Evolutionary conservation across 2,113 vertebrate genomes (phyloP), one percentile per base, ranked within the genome.

Genomic region (Trogon surrucura): DNA sequence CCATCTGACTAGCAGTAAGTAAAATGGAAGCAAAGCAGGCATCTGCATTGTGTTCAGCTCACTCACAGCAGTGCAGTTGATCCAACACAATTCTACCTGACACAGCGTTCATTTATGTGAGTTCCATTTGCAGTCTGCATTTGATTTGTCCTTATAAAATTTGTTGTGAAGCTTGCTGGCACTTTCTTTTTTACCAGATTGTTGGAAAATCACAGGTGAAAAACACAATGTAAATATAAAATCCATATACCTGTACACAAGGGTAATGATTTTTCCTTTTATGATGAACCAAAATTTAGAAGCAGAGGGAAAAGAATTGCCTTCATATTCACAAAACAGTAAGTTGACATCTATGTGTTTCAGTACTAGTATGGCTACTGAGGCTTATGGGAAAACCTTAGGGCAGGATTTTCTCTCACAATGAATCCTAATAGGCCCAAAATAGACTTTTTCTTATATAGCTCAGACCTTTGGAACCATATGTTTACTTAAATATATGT

Each of bases 281-380:
- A 88, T 51, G 45, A 53, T 34, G 48, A 80, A 80, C 6, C 17
- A 74, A 92, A 86, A 74, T 78, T 64, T 38, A 92, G 69, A 88
- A 79, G 38, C 21, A 85, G 54, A 78, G 29, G 30, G 80, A 88
- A 77, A 88, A 60, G 13, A 32, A 69, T 21, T 53, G 32, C 51
- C 71, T 85, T 89, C 10, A 0, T n/a, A 80, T 70, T 73, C 60
- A 70, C 7, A 5, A 16, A 36, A 44, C 45, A 58, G 7, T 38
- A 88, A 70, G 36, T 48, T 58, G 73, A 30, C 10, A 57, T 30
- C 8, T 38, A 48, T 0, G 1, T 51, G 23, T 56, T 91, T 85
- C 69, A 74, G 34, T 74, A 77, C 64, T 45, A 30, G 10, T 45
- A 70, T 10, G 14, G 38, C 20, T 86, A 78, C 56, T 66, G n/a